Evolutionary conservation across 2,888 invertebrate genomes (phyloP), one percentile per base, ranked within the genome.

Genomic region (Rhamphomyia laevipes): DNA sequence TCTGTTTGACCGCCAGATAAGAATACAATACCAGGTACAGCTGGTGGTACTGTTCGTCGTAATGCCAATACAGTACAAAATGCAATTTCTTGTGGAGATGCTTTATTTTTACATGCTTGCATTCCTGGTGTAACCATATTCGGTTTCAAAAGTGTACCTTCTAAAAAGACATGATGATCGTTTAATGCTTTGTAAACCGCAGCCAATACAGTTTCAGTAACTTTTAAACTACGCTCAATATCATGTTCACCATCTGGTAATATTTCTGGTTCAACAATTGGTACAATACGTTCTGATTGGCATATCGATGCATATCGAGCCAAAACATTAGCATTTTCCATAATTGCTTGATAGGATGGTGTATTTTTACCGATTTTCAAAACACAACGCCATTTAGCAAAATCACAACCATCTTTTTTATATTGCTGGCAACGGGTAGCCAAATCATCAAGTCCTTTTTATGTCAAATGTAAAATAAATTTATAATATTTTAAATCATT

Each of bases 181-280:
- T 77, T 82, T 54, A 96, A 77, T 10, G 95, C 94, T 74, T 93
- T 93, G 81, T 92, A 94, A 13, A 86, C 85, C 57, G 90, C 91
- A 31, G 92, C 84, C 59, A 95, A 72, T 18, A 94, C 93, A 45
- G 85, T 81, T 69, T 94, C 93, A 2, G 93, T 91, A 56, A 93
- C 92, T 72, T 87, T 83, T 73, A 92, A 90, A 58, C 86, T 83
- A 56, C 88, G 81, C 56, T 85, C 85, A 58, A 94, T 71, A 68
- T 93, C 88, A 68, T 96, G 95, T 43, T 87, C 87, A 67, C 95
- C 95, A 72, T 96, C 95, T 51, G 92, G 91, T 56, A 95, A 74
- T 35, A 95, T 86, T 72, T 96, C 95, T 33, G 95, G 95, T 68
- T 96, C 95, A 43, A 96, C 94, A 63, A 96, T 95, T n/a, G 95